Conservation (phyloP, 2,113 vertebrate genomes). For the Bubalus kerabau region DNA sequence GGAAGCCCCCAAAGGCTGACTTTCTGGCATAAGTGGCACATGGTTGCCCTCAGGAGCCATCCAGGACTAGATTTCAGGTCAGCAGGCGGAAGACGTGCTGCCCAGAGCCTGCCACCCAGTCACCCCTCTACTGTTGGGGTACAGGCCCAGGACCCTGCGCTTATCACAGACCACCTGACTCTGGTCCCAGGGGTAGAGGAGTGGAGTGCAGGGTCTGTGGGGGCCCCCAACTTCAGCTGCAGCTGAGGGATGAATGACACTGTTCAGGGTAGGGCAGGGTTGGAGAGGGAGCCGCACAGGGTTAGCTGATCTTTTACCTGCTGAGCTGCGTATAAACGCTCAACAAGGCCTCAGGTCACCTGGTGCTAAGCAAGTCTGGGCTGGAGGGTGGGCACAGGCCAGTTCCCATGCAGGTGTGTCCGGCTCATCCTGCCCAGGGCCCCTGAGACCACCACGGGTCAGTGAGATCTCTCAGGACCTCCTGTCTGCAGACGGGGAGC, state of each 20-base stretch:
- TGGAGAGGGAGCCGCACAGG: neutral
- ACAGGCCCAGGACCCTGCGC: neutral
- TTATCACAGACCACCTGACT: neutral
- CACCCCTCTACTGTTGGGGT: neutral
- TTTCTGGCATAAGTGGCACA: neutral
- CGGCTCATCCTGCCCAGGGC: neutral
- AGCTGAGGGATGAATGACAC: neutral
- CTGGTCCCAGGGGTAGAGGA: neutral
- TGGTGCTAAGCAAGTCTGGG: neutral
- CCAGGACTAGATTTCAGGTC: neutral
- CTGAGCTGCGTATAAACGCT: neutral
- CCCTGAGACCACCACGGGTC: neutral
- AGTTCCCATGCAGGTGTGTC: no score
- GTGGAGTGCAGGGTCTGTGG: neutral
- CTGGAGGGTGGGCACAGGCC: neutral
- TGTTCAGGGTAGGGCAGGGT: neutral
- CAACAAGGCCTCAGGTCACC: neutral
- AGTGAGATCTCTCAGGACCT: neutral
- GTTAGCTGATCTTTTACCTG: neutral
- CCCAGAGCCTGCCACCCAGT: accelerated
- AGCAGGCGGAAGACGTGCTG: neutral
- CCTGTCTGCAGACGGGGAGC: neutral
- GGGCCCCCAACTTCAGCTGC: neutral
- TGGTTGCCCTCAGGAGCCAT: neutral
- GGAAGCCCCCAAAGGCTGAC: neutral